Evolutionary conservation across 1,140 invertebrate genomes (phyloP).

Genomic region (Drosophila leontia): DNA sequence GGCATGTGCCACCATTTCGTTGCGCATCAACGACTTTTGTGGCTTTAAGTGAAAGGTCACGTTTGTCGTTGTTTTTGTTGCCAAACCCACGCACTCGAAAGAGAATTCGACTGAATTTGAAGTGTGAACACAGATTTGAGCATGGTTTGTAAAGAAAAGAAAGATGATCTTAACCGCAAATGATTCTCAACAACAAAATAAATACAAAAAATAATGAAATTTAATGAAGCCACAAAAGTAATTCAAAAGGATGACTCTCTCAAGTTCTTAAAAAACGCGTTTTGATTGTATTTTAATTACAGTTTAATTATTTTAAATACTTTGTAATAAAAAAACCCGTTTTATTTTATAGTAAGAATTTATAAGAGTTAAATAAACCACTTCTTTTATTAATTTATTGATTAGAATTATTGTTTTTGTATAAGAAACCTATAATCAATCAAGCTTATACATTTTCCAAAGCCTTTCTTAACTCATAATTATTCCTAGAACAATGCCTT

Average conservation of each 20-base stretch:
- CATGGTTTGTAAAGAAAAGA: constrained; percentile 2
- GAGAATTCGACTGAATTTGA: constrained; percentile 30
- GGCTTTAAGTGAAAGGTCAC: constrained; percentile 59
- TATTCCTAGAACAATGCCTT: not conserved
- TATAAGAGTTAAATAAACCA: not conserved
- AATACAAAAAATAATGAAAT: not conserved
- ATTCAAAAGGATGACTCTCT: constrained; percentile 6
- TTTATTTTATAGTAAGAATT: no score
- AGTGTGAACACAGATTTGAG: constrained; percentile 22
- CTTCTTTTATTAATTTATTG: not conserved
- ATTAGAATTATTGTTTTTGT: not conserved
- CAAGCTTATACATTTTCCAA: not conserved
- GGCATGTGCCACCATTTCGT: constrained; percentile 55
- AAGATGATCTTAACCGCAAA: constrained; percentile 33
- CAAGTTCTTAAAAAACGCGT: not conserved
- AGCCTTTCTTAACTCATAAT: not conserved
- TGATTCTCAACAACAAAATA: constrained; percentile 25
- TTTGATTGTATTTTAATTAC: not conserved
- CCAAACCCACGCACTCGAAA: constrained; percentile 34
- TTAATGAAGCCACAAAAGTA: constrained; percentile 36
- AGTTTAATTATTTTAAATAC: not conserved
- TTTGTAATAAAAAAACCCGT: not conserved
- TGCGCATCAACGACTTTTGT: constrained; percentile 54
- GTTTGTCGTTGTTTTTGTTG: constrained; percentile 31
- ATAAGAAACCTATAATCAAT: constrained; percentile 9